Conservation (phyloP, 2,888 invertebrate genomes). For the Lasioglossum morio region DNA sequence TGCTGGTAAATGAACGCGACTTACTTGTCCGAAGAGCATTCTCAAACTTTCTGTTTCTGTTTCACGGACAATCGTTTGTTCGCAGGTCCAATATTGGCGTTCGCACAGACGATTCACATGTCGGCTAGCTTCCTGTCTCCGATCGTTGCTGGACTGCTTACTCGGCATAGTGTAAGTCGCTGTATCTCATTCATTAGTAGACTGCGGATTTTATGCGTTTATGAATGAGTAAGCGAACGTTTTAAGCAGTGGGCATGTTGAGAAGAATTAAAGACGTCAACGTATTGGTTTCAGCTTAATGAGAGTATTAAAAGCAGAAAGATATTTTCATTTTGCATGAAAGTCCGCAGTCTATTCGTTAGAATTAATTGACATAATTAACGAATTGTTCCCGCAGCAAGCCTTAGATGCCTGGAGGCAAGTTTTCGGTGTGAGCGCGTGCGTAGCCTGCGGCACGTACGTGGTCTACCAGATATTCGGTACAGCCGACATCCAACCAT, state of each 20-base stretch:
- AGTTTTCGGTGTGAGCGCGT: constrained; percentile 88
- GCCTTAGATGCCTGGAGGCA: constrained; percentile 87
- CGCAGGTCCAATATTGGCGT: constrained; percentile 88
- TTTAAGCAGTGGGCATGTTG: no score
- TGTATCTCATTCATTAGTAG: not conserved
- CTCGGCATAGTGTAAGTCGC: constrained; percentile 86
- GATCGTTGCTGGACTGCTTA: constrained; percentile 87
- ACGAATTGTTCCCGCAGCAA: constrained; percentile 76
- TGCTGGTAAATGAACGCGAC: constrained; percentile 85
- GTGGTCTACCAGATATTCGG: constrained; percentile 89
- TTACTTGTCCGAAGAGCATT: not conserved
- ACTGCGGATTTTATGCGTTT: no score
- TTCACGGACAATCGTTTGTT: not conserved
- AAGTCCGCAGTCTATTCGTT: no score
- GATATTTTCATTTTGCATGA: no score
- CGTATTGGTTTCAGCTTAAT: no score
- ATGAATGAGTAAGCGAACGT: no score
- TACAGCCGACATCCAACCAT: constrained; percentile 87
- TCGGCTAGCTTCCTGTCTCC: constrained; percentile 90
- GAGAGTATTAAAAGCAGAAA: no score
- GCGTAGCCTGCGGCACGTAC: constrained; percentile 88
- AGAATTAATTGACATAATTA: not conserved
- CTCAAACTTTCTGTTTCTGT: not conserved
- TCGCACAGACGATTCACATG: constrained; percentile 92
- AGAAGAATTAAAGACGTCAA: no score